A percentile compares a stretch with the other conserved stretches of the same genome.
Conservation (phyloP, 1,140 invertebrate genomes). For the Euschistus heros region DNA sequence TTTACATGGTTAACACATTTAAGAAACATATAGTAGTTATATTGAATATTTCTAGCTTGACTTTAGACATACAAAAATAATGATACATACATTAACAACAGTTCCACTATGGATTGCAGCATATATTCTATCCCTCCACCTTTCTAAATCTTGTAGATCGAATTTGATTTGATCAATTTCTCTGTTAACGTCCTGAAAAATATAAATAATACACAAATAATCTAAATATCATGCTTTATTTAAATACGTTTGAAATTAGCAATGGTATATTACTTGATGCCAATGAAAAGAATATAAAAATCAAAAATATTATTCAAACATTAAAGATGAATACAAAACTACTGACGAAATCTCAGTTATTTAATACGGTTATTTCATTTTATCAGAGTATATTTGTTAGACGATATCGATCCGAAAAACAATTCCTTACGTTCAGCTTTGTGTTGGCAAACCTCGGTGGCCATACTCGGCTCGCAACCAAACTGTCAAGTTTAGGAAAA, state of each 20-base stretch:
- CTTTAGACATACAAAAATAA: not conserved
- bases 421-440: slow-evolving; percentile 35
- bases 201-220: no score
- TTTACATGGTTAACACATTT: no score
- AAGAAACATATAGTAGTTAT: no score
- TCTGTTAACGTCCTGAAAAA: slow-evolving; percentile 45
- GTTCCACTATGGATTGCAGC: slow-evolving; percentile 49
- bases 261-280: not conserved
- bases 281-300: no score
- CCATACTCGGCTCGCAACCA: slow-evolving; percentile 51
- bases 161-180: slow-evolving; percentile 49
- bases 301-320: no score
- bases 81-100: slow-evolving; percentile 10
- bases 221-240: not conserved
- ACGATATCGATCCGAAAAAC: no score
- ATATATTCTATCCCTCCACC: slow-evolving; percentile 60
- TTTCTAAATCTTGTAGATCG: slow-evolving; percentile 55
- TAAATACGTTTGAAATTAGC: not conserved
- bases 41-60: no score
- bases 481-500: slow-evolving; percentile 58
- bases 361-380: no score
- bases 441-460: slow-evolving; percentile 48
- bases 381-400: no score
- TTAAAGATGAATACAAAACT: no score
- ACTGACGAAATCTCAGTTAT: no score